Base-by-base conservation (phyloP, 2,113 vertebrate genomes). In the Oenanthe melanoleuca region DNA sequence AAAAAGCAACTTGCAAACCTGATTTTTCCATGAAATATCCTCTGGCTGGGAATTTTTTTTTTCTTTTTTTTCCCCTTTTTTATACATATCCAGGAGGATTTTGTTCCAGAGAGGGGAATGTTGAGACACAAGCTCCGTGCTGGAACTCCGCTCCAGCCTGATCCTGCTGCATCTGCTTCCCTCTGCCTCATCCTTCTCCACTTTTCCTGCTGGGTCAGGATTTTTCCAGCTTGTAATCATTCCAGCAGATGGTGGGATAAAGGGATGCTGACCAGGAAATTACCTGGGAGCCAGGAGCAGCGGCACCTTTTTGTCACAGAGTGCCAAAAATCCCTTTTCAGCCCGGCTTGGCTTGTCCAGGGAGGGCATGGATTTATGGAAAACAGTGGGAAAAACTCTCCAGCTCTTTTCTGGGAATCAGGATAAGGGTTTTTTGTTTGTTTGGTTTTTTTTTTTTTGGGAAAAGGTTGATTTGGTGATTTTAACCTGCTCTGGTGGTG, bases 221-320 rank as follows among this genome's bases (percentile, higher is more conserved):
- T 92, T 86, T 88, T 64, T 93, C 63, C 42, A 2, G 29, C 55
- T 86, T 12, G 9, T 88, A 61, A 89, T 89, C 11, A 77, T 78
- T 87, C 69, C 55, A 72, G 88, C 93, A 94, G 94, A 83, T 86
- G 92, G 86, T 72, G 67, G 92, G 89, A 83, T 95, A 83, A 88
- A 86, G 89, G 67, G 77, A 52, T 91, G 87, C 93, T 91, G 95
- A 91, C 77, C 89, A 42, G 80, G 87, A 88, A 72, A 94, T 91
- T 94, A 75, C 92, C 80, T 66, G 75, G 40, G 77, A 96, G 45
- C 67, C 3, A 11, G 38, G 55, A 94, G 72, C 52, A 12, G 26
- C 1, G 0, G 47, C 1, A 8, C 80, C 53, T 95, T 88, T 75
- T 6, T 50, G 33, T 67, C 77, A 47, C 59, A 20, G 47, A 77